phyloP scores from a whole-genome alignment of 2,888 invertebrate species.

The Caenorhabditis doughertyi region DNA sequence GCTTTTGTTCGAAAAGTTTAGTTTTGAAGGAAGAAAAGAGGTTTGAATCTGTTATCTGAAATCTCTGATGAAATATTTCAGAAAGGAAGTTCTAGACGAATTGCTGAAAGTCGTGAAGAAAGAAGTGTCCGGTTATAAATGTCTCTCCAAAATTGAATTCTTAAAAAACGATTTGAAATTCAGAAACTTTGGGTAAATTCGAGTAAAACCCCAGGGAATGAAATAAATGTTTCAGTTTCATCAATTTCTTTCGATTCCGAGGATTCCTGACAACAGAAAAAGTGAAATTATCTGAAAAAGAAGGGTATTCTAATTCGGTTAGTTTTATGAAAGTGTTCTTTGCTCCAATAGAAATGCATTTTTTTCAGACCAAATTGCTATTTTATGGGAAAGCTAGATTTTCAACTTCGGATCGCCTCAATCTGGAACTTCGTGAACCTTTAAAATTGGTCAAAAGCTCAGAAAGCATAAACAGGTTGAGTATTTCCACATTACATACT shows the following conservation, averaged over 20 bases:
- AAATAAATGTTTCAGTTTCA: conserved; percentile 1
- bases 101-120: not conserved
- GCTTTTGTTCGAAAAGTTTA: conserved; percentile 21
- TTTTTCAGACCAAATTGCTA: conserved; percentile 16
- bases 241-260: conserved; percentile 22
- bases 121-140: conserved; percentile 28
- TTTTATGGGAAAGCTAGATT: conserved; percentile 21
- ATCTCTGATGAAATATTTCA: not conserved
- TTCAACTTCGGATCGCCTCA: not conserved
- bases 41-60: not conserved
- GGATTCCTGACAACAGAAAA: conserved; percentile 6
- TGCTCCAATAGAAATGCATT: no score
- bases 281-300: conserved; percentile 14
- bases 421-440: conserved; percentile 13
- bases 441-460: not conserved
- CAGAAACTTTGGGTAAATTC: conserved; percentile 11
- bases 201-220: not conserved
- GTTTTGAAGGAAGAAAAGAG: not conserved
- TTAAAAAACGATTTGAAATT: not conserved
- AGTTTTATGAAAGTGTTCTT: no score
- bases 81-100: not conserved
- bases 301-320: conserved; percentile 12
- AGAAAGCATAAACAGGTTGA: no score
- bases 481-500: no score
- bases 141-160: conserved; percentile 8